phyloP scores from a whole-genome alignment of 2,113 vertebrate genomes.

The Ictalurus furcatus region DNA sequence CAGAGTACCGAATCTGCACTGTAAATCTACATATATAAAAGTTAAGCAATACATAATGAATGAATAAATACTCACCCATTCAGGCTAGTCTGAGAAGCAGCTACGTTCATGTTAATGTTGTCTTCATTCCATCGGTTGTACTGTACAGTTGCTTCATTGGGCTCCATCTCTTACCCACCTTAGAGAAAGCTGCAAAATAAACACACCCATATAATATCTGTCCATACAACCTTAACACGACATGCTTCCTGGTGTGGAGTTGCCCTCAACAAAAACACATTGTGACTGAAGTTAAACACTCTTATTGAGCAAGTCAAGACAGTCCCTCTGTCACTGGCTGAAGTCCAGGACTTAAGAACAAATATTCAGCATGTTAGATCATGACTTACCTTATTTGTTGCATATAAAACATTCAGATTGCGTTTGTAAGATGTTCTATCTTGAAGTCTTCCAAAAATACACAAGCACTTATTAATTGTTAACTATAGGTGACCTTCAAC shows the following conservation, averaged over 20 bases:
- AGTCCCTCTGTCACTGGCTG: slow-evolving; percentile 30
- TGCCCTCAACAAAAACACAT: background rate
- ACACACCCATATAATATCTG: background rate
- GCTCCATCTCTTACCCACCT: slow-evolving; percentile 65
- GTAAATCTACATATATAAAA: background rate
- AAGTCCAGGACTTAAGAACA: slow-evolving; percentile 33
- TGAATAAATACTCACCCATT: slow-evolving; percentile 66
- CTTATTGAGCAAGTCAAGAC: slow-evolving; percentile 33
- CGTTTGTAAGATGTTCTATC: background rate
- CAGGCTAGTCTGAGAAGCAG: slow-evolving; percentile 55
- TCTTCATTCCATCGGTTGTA: slow-evolving; percentile 80
- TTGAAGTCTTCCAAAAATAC: background rate
- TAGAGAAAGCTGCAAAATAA: slow-evolving; percentile 6
- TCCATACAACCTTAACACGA: background rate
- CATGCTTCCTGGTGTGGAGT: slow-evolving; percentile 15
- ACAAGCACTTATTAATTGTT: slow-evolving; percentile 9
- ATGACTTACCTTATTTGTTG: slow-evolving; percentile 1
- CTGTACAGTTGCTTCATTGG: slow-evolving; percentile 64
- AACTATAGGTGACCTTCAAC: slow-evolving; percentile 17
- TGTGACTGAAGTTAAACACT: slow-evolving; percentile 19
- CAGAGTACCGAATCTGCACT: background rate
- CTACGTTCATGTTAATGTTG: slow-evolving; percentile 70
- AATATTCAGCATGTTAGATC: slow-evolving; percentile 26
- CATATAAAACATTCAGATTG: background rate
- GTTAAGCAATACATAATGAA: background rate